Evolutionary conservation across 1,140 invertebrate genomes (phyloP), one percentile per base, ranked within the genome.

Genomic region (Musca domestica): DNA sequence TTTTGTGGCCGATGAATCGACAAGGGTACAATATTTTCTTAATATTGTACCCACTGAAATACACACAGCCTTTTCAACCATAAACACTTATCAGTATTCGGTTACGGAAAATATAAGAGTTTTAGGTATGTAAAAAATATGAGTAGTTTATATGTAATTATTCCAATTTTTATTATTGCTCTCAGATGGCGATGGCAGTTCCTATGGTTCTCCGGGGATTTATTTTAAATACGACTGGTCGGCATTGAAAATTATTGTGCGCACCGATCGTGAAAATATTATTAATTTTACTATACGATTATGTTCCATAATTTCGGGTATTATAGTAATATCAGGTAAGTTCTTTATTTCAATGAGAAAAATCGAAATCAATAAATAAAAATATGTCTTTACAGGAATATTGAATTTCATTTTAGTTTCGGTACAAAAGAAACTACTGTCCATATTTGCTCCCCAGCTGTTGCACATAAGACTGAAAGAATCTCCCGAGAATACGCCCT

Each of bases 221-320:
- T 98, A 95, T 81, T 93, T 98, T 72, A 97, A 97, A 82, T 98
- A 98, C 83, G 94, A 97, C 74, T 90, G 93, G 82, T 93, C 92
- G 70, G 91, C 93, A 5, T 81, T 98, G 25, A 95, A 94, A 85
- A 90, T 98, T 22, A 87, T 88, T 74, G 92, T 97, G 0, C 88
- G 84, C 63, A 92, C 96, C 83, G 90, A 94, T 76, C 87, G 90
- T 70, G 92, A 92, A 75, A 88, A 91, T 69, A 76, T 93, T 47
- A 83, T 90, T 69, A 89, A 92, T 80, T 96, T 98, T 83, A 83
- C 92, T 49, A 88, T 96, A 20, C 88, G 93, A 75, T 83, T 98
- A 5, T 95, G 93, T 86, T 93, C 94, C 6, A 90, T 95, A 56
- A 87, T 97, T 70, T 94, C 95, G 70, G 95, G 96, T 49, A 90